Evolutionary conservation across 1,140 invertebrate genomes (phyloP), one percentile per base, ranked within the genome.

Genomic region (Drosophila kurseongensis): DNA sequence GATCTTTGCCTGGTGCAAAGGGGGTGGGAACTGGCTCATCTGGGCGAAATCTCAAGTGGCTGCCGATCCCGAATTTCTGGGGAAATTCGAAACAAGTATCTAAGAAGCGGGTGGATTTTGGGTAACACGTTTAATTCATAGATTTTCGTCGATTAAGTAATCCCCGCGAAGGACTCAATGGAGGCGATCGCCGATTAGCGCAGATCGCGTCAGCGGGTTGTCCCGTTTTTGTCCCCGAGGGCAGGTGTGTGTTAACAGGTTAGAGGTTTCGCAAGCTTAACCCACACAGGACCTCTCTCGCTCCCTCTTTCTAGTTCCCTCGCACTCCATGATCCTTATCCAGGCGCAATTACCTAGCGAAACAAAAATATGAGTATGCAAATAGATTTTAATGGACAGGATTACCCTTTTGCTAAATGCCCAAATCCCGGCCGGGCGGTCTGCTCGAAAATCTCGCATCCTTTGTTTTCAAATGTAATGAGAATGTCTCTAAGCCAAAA

Each of bases 401-500:
- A 90, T 90, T 90, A 90, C 85, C 85, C 85, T 90, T 90, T 86
- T 78, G 82, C 86, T 90, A 90, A 90, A 90, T 76, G 78, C 80
- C 55, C 54, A 90, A 90, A 90, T 88, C 82, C 82, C 56, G 74
- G 29, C 50, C 73, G 69, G 63, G 76, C 66, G 67, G 68, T 77
- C 82, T 52, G 51, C 32, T 35, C 57, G 32, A 32, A 32, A 32
- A 32, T 32, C 29, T 29, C 44, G 32, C 40, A 18, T 60, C 74
- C 67, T 80, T 89, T 89, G 85, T 90, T 90, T 90, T 90, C 81
- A 79, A 90, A 89, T 80, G 81, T 88, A 90, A 90, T 90, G 86
- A 86, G 78, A 91, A 90, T 86, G 81, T 90, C 85, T 90, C 48
- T 90, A 90, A 90, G 85, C 85, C 86, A 90, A 90, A 90, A 90